Conservation (phyloP, 2,888 invertebrate genomes). For the Dryadula phaetusa region DNA sequence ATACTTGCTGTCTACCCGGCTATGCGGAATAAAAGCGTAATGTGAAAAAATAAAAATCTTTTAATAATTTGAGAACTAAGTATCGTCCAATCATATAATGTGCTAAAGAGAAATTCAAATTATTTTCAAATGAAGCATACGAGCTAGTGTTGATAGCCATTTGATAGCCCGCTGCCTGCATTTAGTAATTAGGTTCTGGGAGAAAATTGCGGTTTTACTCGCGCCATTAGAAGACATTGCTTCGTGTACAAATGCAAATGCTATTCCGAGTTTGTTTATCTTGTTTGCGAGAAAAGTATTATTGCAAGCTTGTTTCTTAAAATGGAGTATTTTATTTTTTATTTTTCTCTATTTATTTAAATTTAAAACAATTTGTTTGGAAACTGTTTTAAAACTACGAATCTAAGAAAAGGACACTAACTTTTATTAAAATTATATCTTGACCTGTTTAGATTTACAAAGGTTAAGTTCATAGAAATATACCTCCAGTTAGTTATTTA, state of each 20-base stretch:
- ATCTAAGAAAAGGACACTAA: neutral
- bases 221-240: slow-evolving; percentile 23
- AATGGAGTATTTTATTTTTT: neutral
- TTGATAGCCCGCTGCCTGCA: slow-evolving; percentile 31
- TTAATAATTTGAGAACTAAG: neutral
- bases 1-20: too few species aligned
- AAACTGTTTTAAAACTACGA: too few species aligned
- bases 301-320: neutral
- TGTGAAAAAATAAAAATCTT: too few species aligned
- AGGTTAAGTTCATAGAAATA: slow-evolving; percentile 5
- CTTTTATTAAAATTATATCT: neutral
- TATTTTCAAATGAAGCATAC: slow-evolving; percentile 33
- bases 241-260: slow-evolving; percentile 19
- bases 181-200: slow-evolving; percentile 36
- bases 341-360: too few species aligned
- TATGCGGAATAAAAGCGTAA: too few species aligned
- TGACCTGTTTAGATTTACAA: neutral
- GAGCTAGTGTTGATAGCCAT: slow-evolving; percentile 18
- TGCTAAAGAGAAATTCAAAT: slow-evolving; percentile 12
- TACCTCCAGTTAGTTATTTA: slow-evolving; percentile 18
- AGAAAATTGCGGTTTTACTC: slow-evolving; percentile 29
- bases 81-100: neutral
- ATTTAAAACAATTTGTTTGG: too few species aligned
- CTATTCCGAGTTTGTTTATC: slow-evolving; percentile 7
- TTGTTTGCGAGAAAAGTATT: slow-evolving; percentile 2